A percentile compares a stretch with the other conserved stretches of the same genome.
phyloP scores from a whole-genome alignment of 1,140 invertebrate genomes.

The Plectrocnemia conspersa region DNA sequence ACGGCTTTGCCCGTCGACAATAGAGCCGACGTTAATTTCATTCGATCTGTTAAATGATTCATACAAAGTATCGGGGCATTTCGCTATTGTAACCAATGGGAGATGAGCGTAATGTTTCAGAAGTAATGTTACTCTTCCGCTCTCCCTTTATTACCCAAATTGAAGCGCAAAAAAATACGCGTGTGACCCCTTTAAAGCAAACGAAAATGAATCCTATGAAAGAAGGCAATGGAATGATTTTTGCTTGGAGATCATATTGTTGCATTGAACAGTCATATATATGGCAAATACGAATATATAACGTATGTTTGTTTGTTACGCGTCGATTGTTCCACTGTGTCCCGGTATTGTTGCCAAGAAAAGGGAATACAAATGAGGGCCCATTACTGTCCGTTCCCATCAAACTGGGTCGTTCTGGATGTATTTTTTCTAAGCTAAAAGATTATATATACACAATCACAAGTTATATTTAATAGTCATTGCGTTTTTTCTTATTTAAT shows the following conservation, averaged over 20 bases:
- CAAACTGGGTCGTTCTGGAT: too few relatives aligned
- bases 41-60: conserved; percentile 35
- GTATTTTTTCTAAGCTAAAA: too few relatives aligned
- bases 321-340: conserved; percentile 29
- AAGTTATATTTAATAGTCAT: too few relatives aligned
- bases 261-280: too few relatives aligned
- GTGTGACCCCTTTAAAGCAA: too few relatives aligned
- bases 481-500: too few relatives aligned
- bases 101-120: conserved; percentile 32
- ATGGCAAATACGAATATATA: too few relatives aligned
- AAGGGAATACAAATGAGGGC: conserved; percentile 26
- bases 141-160: conserved; percentile 26
- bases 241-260: too few relatives aligned
- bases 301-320: conserved; percentile 32
- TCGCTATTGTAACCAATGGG: conserved; percentile 18
- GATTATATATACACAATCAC: too few relatives aligned
- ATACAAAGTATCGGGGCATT: conserved; percentile 29
- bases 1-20: background rate
- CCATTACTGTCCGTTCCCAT: conserved; percentile 30
- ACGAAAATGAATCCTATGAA: too few relatives aligned
- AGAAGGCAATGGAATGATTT: too few relatives aligned
- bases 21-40: conserved; percentile 26
- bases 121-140: conserved; percentile 33
- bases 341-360: conserved; percentile 19
- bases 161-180: conserved; percentile 1